phyloP scores from a whole-genome alignment of 1,140 invertebrate genomes.

The Drosophila kohkoa region DNA sequence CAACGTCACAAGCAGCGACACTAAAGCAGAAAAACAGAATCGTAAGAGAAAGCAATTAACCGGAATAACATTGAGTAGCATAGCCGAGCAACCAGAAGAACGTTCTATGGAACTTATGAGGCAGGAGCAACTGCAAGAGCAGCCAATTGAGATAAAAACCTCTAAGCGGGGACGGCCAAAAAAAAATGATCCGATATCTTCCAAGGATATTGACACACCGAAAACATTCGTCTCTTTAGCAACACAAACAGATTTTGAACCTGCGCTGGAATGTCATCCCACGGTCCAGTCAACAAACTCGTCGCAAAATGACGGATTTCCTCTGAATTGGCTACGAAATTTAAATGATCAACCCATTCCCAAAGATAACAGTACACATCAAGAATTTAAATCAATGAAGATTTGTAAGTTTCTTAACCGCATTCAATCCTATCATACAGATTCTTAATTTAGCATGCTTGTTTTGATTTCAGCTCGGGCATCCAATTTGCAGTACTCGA shows the following conservation, averaged over 20 bases:
- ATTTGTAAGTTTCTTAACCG: slow-evolving; percentile 20
- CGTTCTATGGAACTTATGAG: not conserved
- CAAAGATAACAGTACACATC: not conserved
- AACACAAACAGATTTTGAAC: not conserved
- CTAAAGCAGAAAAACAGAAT: not conserved
- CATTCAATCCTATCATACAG: not conserved
- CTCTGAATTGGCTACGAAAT: slow-evolving; percentile 12
- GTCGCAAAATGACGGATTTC: not conserved
- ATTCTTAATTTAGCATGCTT: not conserved
- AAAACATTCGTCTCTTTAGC: no score
- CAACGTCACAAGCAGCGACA: not conserved
- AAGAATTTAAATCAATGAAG: slow-evolving; percentile 3
- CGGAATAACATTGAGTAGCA: slow-evolving; percentile 8
- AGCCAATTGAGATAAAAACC: not conserved
- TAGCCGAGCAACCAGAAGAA: slow-evolving; percentile 7
- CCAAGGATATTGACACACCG: no score
- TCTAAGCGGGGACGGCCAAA: not conserved
- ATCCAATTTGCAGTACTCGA: slow-evolving; percentile 44
- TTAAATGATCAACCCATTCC: not conserved
- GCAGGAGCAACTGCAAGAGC: not conserved
- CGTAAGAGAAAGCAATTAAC: slow-evolving; percentile 3
- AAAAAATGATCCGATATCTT: not conserved
- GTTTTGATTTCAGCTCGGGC: slow-evolving; percentile 37
- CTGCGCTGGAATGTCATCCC: not conserved
- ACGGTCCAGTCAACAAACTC: not conserved